phyloP scores from a whole-genome alignment of 2,888 invertebrate genomes.

The Nomada lathburiana region DNA sequence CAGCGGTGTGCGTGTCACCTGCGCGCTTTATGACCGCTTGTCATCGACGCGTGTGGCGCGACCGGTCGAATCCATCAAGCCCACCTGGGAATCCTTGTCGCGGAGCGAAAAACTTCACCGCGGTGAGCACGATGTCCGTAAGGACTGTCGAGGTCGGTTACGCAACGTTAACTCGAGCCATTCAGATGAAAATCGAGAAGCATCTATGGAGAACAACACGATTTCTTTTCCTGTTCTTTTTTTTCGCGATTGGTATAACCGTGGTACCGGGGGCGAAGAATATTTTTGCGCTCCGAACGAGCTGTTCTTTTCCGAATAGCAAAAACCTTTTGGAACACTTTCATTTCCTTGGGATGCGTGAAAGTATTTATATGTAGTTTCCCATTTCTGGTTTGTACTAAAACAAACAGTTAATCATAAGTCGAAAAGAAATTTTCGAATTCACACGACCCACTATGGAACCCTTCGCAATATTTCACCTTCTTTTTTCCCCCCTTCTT shows the following conservation, averaged over 20 bases:
- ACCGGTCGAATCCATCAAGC: constrained; percentile 54
- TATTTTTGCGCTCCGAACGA: too few relatives aligned
- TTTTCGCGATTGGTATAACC: neutral
- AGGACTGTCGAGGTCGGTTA: constrained; percentile 53
- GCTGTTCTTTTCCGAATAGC: too few relatives aligned
- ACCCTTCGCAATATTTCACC: neutral
- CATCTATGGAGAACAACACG: constrained; percentile 13
- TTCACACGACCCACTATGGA: neutral
- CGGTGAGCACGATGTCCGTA: constrained; percentile 16
- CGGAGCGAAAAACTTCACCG: constrained; percentile 8
- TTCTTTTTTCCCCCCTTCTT: neutral
- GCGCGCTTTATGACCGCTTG: constrained; percentile 38
- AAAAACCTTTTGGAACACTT: too few relatives aligned
- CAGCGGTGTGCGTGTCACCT: constrained; percentile 39
- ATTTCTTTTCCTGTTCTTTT: neutral
- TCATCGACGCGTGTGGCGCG: constrained; percentile 49
- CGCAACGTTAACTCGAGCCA: constrained; percentile 40
- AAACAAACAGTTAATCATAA: too few relatives aligned
- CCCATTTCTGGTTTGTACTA: too few relatives aligned
- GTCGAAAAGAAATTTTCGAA: constrained; percentile 14
- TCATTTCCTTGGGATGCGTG: too few relatives aligned
- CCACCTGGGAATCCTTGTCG: constrained; percentile 35
- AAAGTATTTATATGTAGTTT: too few relatives aligned
- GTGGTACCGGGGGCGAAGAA: too few relatives aligned
- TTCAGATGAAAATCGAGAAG: constrained; percentile 19